Evolutionary conservation across 2,797 vertebrate genomes (phyloP), one percentile per base, ranked within the genome.

Genomic region (Sebastes umbrosus): DNA sequence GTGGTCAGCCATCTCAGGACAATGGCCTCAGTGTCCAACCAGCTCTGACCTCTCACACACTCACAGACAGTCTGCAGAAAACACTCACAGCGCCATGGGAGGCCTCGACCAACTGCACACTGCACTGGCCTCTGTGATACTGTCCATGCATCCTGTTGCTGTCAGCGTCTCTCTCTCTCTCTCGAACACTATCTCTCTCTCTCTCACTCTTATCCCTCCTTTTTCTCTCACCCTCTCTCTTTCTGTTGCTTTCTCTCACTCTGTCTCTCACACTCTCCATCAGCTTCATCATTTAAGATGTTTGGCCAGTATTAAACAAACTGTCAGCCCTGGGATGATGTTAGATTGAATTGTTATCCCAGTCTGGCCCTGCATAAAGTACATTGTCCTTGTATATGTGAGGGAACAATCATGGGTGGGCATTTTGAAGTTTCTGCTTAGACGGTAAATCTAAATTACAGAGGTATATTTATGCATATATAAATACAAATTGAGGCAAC

Each of bases 141-240:
- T 89, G 73, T 89, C 87, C 90, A 93, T 90, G 69, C 86, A 81
- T 89, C 88, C 91, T 90, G 91, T 89, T 85, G 80, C 84, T 91
- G 87, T 91, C 91, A 90, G 75, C 74, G 16, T 31, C 55, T 20
- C 18, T 73, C 36, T 43, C 13, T 66, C 25, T 32, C 24, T 29
- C 4, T 36, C 34, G 11, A 36, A 36, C 34, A 10, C 25, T 46
- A 31, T 31, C n/a, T 10, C 1, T 63, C 9, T 31, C 4, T 13
- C 24, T 46, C 34, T 31, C 18, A 3, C 22, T 6, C 22, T 6
- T 8, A 2, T 69, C 8, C 27, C 16, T 7, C 18, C 36, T 57
- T 13, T 55, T 29, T 8, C 55, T 20, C 11, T 73, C 54, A 34
- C 13, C 8, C 55, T 20, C 13, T 73, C 54, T 43, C 13, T 59